A percentile compares a stretch with the other conserved stretches of the same genome.
phyloP scores from a whole-genome alignment of 1,140 invertebrate genomes.

The Bathynomus jamesi region DNA sequence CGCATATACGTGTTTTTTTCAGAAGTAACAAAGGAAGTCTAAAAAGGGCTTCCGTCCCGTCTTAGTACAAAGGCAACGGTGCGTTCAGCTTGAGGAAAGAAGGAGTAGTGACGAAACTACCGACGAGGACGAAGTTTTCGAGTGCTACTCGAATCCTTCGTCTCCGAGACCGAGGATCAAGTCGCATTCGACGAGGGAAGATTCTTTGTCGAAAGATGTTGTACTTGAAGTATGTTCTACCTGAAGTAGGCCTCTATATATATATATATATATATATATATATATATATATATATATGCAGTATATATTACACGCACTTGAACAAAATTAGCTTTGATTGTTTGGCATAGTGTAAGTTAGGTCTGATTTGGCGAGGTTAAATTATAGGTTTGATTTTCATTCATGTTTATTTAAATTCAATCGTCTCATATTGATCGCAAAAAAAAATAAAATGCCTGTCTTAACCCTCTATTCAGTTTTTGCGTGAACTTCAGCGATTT shows the following conservation, averaged over 20 bases:
- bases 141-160: not conserved
- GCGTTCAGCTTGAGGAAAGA: not conserved
- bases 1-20: not conserved
- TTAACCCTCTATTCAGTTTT: no score
- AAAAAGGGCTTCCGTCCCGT: not conserved
- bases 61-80: not conserved
- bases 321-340: no score
- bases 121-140: not conserved
- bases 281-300: slow-evolving; percentile 2
- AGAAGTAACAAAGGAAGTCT: not conserved
- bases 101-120: not conserved
- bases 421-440: no score
- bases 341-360: no score
- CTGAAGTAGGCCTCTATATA: not conserved
- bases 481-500: no score
- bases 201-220: not conserved
- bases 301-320: no score
- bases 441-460: no score
- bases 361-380: no score
- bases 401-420: no score
- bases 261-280: not conserved
- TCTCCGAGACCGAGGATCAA: not conserved
- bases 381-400: no score
- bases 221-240: not conserved
- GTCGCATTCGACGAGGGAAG: not conserved